Base-by-base conservation (phyloP, 1,140 invertebrate species). In the Drosophila littoralis region DNA sequence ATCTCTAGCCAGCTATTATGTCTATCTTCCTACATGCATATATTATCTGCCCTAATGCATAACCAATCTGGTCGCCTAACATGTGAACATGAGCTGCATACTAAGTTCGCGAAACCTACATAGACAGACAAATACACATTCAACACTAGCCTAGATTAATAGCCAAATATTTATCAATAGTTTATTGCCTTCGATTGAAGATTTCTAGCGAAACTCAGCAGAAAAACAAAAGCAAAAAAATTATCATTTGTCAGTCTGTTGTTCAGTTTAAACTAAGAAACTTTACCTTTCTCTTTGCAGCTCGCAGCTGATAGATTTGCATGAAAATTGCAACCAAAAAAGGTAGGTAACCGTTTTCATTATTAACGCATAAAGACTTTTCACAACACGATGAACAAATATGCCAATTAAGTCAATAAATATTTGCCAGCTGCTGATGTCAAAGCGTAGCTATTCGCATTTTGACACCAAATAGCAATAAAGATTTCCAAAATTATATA, bases 371-470 rank as follows among this genome's bases (percentile, higher is more conserved):
- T 35, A 46, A 50, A 57, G 40, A 54, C 68, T 36, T 66, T 66
- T 57, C 42, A 36, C 65, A 65, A 28, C 32, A 15, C 12, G 51
- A 51, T 35, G 28, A 69, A 65, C 69, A 79, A 83, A 89, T 77
- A 77, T 88, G 83, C 72, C 76, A 86, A 77, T 86, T 83, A 72
- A 83, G 75, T 88, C 59, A 66, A 86, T 86, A 86, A 89, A 86
- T 83, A 89, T 86, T 89, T 83, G 59, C 79, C 71, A 79, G 64
- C 45, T 71, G 75, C 74, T 80, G 60, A 77, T 81, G 55, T 67
- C 58, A 74, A 52, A 33, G 15, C 51, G 33, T 10, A 71, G 68
- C 50, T 64, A 58, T 71, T 65, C 68, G 74, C 65, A 54, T 89
- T 88, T 84, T 89, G 77, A 89, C 84, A 81, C 68, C 70, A 78